phyloP scores from a whole-genome alignment of 2,113 vertebrate genomes.

The Labeo catla region DNA sequence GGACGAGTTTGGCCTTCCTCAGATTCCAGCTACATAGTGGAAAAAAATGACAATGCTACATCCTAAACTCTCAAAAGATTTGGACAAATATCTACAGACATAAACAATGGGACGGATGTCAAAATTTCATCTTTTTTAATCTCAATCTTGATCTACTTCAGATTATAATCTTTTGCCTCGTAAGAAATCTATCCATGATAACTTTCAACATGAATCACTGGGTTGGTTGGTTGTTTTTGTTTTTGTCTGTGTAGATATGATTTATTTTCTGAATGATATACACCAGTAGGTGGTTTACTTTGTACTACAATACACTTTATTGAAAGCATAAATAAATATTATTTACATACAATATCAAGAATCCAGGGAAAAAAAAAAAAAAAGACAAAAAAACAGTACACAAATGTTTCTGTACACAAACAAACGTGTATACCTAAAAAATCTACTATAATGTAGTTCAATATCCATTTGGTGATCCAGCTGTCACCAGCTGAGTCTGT shows the following conservation, averaged over 20 bases:
- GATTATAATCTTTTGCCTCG: slow-evolving; percentile 40
- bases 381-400: background rate
- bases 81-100: slow-evolving; percentile 37
- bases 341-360: background rate
- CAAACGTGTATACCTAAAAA: background rate
- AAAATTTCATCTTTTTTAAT: slow-evolving; percentile 26
- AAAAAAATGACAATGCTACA: background rate
- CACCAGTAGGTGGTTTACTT: slow-evolving; percentile 62
- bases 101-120: slow-evolving; percentile 22
- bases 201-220: slow-evolving; percentile 23
- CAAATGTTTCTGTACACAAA: background rate
- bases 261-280: slow-evolving; percentile 48
- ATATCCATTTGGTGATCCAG: background rate
- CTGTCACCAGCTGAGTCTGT: slow-evolving; percentile 74
- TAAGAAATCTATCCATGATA: slow-evolving; percentile 43
- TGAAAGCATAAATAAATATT: slow-evolving; percentile 65
- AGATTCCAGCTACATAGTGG: slow-evolving; percentile 92
- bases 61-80: slow-evolving; percentile 19
- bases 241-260: background rate
- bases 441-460: slow-evolving; percentile 30
- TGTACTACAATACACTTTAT: slow-evolving; percentile 65
- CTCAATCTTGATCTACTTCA: slow-evolving; percentile 4
- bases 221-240: background rate
- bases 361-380: background rate
- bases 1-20: slow-evolving; percentile 97